phyloP scores from a whole-genome alignment of 2,113 vertebrate genomes.

The Hypanus sabinus region DNA sequence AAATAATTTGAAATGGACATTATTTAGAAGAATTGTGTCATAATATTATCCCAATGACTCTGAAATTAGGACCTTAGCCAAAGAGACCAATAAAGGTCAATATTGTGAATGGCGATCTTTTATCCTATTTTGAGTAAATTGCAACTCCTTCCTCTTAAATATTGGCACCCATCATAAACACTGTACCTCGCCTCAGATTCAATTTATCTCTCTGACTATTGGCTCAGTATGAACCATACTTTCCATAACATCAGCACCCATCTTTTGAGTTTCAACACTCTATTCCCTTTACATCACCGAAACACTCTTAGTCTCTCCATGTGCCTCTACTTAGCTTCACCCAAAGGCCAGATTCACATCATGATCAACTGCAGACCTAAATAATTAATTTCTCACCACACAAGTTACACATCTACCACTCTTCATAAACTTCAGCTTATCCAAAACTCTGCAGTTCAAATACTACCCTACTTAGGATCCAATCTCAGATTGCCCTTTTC shows the following conservation, averaged over 20 bases:
- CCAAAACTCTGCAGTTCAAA: neutral
- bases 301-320: neutral
- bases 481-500: neutral
- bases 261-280: neutral
- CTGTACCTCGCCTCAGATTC: neutral
- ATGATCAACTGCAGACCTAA: neutral
- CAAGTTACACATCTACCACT: neutral
- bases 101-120: neutral
- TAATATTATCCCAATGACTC: neutral
- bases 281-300: neutral
- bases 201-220: neutral
- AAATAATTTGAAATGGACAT: neutral
- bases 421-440: neutral
- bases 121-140: neutral
- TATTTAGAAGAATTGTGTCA: neutral
- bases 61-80: neutral
- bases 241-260: neutral
- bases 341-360: neutral
- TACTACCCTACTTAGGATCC: neutral
- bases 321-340: neutral
- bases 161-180: neutral
- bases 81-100: neutral
- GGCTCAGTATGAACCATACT: neutral
- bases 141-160: neutral
- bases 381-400: neutral